Evolutionary conservation across 92 coral and sea anemone species (phyloP).

Genomic region (Porites cylindrica): DNA sequence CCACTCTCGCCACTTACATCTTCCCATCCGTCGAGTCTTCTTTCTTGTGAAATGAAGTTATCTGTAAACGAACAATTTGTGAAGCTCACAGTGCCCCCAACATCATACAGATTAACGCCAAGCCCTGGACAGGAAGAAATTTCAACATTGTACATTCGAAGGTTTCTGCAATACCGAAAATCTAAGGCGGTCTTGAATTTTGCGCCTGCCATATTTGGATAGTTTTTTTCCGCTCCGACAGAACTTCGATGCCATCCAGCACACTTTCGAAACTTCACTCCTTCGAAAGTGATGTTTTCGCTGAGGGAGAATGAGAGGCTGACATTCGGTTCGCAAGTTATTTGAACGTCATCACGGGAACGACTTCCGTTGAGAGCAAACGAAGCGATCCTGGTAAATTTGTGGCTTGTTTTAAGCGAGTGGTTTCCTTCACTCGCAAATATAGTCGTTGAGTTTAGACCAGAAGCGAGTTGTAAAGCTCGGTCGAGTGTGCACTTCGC

Average conservation of each 20-base stretch:
- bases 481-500: conserved; percentile 75
- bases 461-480: conserved; percentile 63
- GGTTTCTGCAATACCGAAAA: conserved; percentile 83
- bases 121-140: conserved; percentile 67
- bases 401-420: conserved; percentile 60
- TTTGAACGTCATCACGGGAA: conserved; percentile 26
- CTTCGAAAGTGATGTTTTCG: conserved; percentile 69
- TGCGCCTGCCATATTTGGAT: conserved; percentile 41
- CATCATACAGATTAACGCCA: conserved; percentile 71
- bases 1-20: background rate
- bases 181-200: conserved; percentile 73
- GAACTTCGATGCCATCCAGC: conserved; percentile 84
- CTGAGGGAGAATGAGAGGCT: conserved; percentile 80
- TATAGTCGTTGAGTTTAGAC: conserved; percentile 67
- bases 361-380: conserved; percentile 74
- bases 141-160: conserved; percentile 53
- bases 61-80: conserved; percentile 58
- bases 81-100: conserved; percentile 65
- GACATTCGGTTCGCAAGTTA: conserved; percentile 66
- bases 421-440: conserved; percentile 64
- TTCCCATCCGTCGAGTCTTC: background rate
- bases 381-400: conserved; percentile 57
- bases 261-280: conserved; percentile 71
- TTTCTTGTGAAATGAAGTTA: conserved; percentile 23
- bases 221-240: conserved; percentile 16